Evolutionary conservation across 2,888 invertebrate species (phyloP).

Genomic region (Ashinkailepas kermadecensis): DNA sequence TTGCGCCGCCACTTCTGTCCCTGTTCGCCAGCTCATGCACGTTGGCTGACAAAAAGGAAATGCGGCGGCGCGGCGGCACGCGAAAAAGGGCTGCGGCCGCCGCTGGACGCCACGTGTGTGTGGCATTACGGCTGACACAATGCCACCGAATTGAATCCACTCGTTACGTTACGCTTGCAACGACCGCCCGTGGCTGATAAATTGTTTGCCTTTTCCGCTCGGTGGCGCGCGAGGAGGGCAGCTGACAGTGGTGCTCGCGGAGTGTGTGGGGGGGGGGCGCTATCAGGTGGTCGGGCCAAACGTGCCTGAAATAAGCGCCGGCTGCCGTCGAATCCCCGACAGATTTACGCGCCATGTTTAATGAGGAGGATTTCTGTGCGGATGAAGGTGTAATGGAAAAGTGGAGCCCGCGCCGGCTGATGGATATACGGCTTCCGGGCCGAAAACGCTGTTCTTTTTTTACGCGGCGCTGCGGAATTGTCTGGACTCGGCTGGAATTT

Average conservation of each 20-base stretch:
- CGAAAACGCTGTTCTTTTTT: too few relatives aligned
- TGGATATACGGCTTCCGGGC: too few relatives aligned
- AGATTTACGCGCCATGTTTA: neutral
- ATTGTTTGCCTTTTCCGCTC: constrained; percentile 11
- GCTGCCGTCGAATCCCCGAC: neutral
- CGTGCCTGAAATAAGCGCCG: neutral
- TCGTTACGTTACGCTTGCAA: neutral
- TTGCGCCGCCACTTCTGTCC: too few relatives aligned
- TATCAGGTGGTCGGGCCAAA: neutral
- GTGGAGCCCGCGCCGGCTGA: neutral
- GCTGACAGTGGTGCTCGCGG: neutral
- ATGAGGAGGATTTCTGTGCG: neutral
- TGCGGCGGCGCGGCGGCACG: neutral
- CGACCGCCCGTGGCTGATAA: neutral
- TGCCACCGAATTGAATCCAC: neutral
- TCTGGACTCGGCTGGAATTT: too few relatives aligned
- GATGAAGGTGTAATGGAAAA: neutral
- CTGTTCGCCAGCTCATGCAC: too few relatives aligned
- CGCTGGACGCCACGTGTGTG: neutral
- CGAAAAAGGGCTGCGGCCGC: neutral
- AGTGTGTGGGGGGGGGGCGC: too few relatives aligned
- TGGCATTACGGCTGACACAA: neutral
- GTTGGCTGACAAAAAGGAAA: too few relatives aligned
- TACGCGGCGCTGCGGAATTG: too few relatives aligned
- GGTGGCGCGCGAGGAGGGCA: neutral